Evolutionary conservation across 2,113 vertebrate genomes (phyloP).

Genomic region (Mola mola): DNA sequence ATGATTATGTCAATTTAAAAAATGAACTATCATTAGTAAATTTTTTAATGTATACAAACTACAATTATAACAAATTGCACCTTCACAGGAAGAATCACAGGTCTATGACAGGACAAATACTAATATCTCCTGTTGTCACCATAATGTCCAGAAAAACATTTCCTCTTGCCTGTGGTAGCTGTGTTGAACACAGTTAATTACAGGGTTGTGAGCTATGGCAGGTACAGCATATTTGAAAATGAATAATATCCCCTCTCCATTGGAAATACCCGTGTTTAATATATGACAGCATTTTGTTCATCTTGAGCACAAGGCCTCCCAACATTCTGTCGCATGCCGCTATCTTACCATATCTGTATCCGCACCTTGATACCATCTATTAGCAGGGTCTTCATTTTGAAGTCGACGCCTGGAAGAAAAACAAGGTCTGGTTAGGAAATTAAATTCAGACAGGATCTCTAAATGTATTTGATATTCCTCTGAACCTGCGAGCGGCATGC

Average conservation of each 20-base stretch:
- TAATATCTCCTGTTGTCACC: no score
- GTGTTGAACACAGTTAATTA: not conserved
- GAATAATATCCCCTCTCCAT: no score
- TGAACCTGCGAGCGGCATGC: not conserved
- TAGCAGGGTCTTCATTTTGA: conserved; percentile 86
- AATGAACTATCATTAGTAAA: no score
- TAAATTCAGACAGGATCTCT: not conserved
- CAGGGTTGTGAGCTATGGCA: not conserved
- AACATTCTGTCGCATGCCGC: not conserved
- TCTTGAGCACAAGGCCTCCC: conserved; percentile 2
- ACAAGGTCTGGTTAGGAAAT: conserved; percentile 15
- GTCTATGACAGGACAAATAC: no score
- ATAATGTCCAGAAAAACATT: no score
- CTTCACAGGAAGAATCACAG: no score
- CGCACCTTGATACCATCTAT: conserved; percentile 86
- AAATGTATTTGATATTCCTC: conserved; percentile 4
- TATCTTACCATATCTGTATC: conserved; percentile 85
- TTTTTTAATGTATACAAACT: no score
- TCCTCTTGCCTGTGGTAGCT: no score
- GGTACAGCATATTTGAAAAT: no score
- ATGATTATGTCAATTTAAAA: no score
- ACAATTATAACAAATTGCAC: no score
- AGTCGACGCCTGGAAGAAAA: conserved; percentile 80
- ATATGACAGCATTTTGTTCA: conserved; percentile 4
- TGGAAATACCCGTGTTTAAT: not conserved